Base-by-base conservation (phyloP, 2,113 vertebrate genomes). In the Nannospalax galili region DNA sequence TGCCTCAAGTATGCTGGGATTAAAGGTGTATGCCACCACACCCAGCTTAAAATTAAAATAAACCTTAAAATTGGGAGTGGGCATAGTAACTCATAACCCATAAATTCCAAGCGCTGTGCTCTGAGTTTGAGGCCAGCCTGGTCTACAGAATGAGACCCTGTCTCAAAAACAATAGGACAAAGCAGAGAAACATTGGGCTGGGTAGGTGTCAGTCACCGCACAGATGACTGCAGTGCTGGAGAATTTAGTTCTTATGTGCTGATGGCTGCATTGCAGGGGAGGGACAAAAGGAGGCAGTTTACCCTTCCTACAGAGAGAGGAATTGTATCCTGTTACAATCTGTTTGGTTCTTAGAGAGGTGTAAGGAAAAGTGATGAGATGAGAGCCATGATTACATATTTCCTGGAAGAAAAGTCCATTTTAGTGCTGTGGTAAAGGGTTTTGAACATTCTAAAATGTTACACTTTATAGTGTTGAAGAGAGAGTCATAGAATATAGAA, bases 371-470 rank as follows among this genome's bases (percentile, higher is more conserved):
- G 45, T 60, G 52, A 69, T 92, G 58, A 73, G 28, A 52, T 40
- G 58, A 91, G 30, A 73, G 7, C 58, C 48, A 2, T 64, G 40
- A 82, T 95, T 94, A 45, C 17, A 4, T 89, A n/a, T 85, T 60
- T 30, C 78, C 32, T n/a, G 11, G 37, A 75, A 80, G 67, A 95
- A 88, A 64, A 80, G 56, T 74, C 22, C 22, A 26, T 67, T 84
- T 95, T 84, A 84, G 15, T 92, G 17, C 20, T 64, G 35, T 40
- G 28, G 70, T 93, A 70, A 86, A 84, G 64, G 20, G 17, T 86
- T 96, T 96, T 93, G 73, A 94, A 81, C 56, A 32, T 72, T 86
- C 84, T 82, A 78, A 74, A 91, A 58, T 65, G 20, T 96, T 93
- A 92, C 64, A 8, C 79, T 88, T 42, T 70, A 42, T 14, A 64